Evolutionary conservation across 2,797 vertebrate genomes (phyloP).

Genomic region (Phalloptychus januarius): DNA sequence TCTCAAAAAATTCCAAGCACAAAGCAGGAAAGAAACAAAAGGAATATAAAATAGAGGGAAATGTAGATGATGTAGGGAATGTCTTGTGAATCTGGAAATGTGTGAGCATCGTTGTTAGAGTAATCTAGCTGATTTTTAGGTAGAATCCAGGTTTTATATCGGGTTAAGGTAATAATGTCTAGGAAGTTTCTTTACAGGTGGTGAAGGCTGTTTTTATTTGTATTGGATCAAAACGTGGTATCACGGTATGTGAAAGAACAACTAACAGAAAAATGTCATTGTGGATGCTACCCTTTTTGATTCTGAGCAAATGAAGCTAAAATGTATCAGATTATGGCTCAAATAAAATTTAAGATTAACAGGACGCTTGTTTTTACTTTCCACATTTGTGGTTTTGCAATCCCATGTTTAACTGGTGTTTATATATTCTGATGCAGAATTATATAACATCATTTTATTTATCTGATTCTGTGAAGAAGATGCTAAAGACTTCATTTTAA

Average conservation of each 20-base stretch:
- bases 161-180: background rate
- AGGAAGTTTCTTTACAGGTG: background rate
- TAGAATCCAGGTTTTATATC: background rate
- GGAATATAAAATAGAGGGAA: background rate
- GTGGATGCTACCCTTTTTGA: background rate
- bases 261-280: background rate
- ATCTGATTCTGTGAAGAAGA: background rate
- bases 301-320: background rate
- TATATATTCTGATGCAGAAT: background rate
- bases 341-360: background rate
- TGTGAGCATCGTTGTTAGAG: background rate
- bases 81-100: background rate
- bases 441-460: background rate
- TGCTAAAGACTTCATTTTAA: background rate
- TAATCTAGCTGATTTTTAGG: background rate
- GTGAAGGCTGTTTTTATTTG: background rate
- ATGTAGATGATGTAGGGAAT: background rate
- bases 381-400: background rate
- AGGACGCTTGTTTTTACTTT: background rate
- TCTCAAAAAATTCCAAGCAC: conserved; percentile 1
- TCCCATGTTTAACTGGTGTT: background rate
- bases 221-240: background rate
- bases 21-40: conserved; percentile 2
- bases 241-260: background rate
- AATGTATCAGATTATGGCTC: background rate